Base-by-base conservation (phyloP, 2,797 vertebrate species). In the Tachyglossus aculeatus region DNA sequence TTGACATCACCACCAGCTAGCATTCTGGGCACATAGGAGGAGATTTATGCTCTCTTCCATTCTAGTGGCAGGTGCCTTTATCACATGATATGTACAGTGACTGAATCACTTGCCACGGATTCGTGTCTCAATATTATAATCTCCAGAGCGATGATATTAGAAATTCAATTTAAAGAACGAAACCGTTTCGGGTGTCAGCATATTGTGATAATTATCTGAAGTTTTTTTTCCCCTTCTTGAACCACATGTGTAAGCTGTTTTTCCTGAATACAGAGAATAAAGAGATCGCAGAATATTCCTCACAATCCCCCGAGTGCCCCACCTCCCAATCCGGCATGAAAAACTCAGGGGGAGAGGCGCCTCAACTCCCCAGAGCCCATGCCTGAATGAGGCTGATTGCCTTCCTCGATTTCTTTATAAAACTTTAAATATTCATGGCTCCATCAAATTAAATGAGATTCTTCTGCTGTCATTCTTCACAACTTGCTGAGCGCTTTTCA, bases 321-420 rank as follows among this genome's bases (percentile, higher is more conserved):
- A 18, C 55, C 60, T 73, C 67, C 75, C 13, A 11, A 32, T 43
- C 61, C 74, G 37, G 14, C 24, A 74, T 52, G 83, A 53, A 80
- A 57, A 87, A 70, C 48, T 59, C 70, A 34, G n/a, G 45, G 73
- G 32, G 62, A 80, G 59, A 36, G 78, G 64, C 37, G 9, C 48
- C 41, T 82, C 47, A 45, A 61, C 39, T 87, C 84, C 63, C 73
- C 24, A 19, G 40, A 88, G 45, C 65, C 70, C 37, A 47, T 0
- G 14, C 51, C 48, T 88, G 70, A 87, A 79, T 78, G 75, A 81
- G 67, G 78, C 55, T 78, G 79, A 86, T 79, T 80, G 64, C 66
- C 57, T 86, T 81, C 82, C 79, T 85, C 39, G 83, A 82, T 87
- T 91, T 89, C 58, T 71, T 86, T 87, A 88, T 76, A 76, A 85